Evolutionary conservation across 2,888 invertebrate genomes (phyloP).

Genomic region (Agrotis clavis): DNA sequence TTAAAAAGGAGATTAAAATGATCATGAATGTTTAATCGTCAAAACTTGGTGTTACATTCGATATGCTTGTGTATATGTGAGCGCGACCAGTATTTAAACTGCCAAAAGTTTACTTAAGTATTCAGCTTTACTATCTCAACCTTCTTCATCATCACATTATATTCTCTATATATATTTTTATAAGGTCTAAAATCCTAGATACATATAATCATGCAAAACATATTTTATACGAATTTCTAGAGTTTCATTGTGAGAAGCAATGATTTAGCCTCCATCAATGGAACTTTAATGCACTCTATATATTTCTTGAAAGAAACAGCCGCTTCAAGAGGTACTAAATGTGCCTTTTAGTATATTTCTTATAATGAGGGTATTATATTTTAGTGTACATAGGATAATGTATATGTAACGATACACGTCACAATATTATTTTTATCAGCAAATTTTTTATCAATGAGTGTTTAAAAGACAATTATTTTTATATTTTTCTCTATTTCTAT

Average conservation of each 20-base stretch:
- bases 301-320: slow-evolving; percentile 53
- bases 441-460: slow-evolving; percentile 46
- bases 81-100: slow-evolving; percentile 88
- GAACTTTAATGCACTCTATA: slow-evolving; percentile 52
- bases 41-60: slow-evolving; percentile 57
- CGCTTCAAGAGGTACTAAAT: slow-evolving; percentile 85
- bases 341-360: slow-evolving; percentile 86
- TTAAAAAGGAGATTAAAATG: slow-evolving; percentile 47
- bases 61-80: slow-evolving; percentile 86
- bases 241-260: slow-evolving; percentile 29
- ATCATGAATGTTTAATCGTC: slow-evolving; percentile 52
- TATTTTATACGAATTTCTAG: slow-evolving; percentile 54
- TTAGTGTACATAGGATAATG: slow-evolving; percentile 80
- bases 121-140: slow-evolving; percentile 78
- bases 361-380: slow-evolving; percentile 85
- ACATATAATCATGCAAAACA: slow-evolving; percentile 51
- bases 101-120: slow-evolving; percentile 85
- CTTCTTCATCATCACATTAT: slow-evolving; percentile 68
- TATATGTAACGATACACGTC: slow-evolving; percentile 46
- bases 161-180: slow-evolving; percentile 71
- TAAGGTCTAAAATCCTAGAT: slow-evolving; percentile 53
- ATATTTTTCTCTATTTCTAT: slow-evolving; percentile 41
- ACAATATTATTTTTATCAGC: slow-evolving; percentile 34
- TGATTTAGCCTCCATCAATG: slow-evolving; percentile 28
- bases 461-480: slow-evolving; percentile 52